phyloP scores from a whole-genome alignment of 2,888 invertebrate genomes.

The Exocentrus adspersus region DNA sequence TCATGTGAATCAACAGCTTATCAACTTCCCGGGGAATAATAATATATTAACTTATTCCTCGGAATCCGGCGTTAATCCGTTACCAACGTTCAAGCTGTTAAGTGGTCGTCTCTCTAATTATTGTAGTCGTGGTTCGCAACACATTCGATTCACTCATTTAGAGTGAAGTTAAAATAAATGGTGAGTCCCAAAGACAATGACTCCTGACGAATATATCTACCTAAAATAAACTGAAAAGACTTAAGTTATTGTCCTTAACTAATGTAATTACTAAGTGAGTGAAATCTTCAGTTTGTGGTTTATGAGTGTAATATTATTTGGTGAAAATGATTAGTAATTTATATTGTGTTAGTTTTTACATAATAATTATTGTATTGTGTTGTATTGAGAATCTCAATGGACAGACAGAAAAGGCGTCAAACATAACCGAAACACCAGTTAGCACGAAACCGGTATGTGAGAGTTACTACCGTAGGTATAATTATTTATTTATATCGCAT shows the following conservation, averaged over 20 bases:
- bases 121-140: not conserved
- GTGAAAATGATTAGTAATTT: not conserved
- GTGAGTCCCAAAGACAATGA: not conserved
- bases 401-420: not conserved
- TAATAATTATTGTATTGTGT: not conserved
- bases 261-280: not conserved
- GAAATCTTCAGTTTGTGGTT: too few species aligned
- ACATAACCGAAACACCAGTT: not conserved
- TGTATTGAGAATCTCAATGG: not conserved
- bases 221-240: too few species aligned
- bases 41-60: not conserved
- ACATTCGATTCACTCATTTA: not conserved
- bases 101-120: not conserved
- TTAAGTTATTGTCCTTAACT: too few species aligned
- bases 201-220: too few species aligned
- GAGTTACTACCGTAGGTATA: too few species aligned
- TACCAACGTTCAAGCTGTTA: constrained; percentile 1
- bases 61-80: not conserved
- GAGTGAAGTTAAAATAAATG: not conserved
- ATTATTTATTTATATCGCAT: too few species aligned
- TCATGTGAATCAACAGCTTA: not conserved
- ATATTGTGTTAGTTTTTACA: not conserved
- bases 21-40: constrained; percentile 12
- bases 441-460: constrained; percentile 15
- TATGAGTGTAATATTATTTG: not conserved